phyloP scores from a whole-genome alignment of 2,113 vertebrate genomes.

The Thamnaconus septentrionalis region DNA sequence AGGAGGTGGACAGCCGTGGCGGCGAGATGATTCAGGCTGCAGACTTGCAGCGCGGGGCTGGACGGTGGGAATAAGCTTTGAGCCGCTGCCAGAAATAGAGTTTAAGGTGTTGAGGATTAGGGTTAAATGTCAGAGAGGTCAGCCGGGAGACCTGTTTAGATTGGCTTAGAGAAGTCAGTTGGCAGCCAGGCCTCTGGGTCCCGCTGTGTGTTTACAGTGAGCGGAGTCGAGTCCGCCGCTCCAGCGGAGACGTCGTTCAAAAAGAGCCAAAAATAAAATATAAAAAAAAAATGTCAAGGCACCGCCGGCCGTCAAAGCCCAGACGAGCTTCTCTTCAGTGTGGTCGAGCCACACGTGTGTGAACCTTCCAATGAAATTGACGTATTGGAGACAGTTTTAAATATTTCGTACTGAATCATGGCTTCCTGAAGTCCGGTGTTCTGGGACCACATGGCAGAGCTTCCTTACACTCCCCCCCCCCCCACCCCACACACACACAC shows the following conservation, averaged over 20 bases:
- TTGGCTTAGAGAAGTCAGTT: slow-evolving; percentile 49
- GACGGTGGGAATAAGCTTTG: slow-evolving; percentile 61
- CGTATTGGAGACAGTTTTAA: too few relatives aligned
- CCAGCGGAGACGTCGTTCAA: too few relatives aligned
- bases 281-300: too few relatives aligned
- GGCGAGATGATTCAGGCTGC: slow-evolving; percentile 21
- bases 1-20: slow-evolving; percentile 49
- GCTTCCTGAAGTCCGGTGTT: slow-evolving; percentile 6
- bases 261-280: too few relatives aligned
- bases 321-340: too few relatives aligned
- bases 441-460: slow-evolving; percentile 33
- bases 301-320: too few relatives aligned
- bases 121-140: slow-evolving; percentile 73
- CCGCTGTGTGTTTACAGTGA: not conserved
- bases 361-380: too few relatives aligned
- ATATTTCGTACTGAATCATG: too few relatives aligned
- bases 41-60: slow-evolving; percentile 22
- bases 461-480: not conserved
- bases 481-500: too few relatives aligned
- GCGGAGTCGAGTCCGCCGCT: too few relatives aligned
- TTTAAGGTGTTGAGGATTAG: slow-evolving; percentile 70
- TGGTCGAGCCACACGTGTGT: too few relatives aligned
- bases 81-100: slow-evolving; percentile 62
- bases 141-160: slow-evolving; percentile 62
- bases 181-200: slow-evolving; percentile 5